Evolutionary conservation across 2,888 invertebrate genomes (phyloP), one percentile per base, ranked within the genome.

Genomic region (Bombyx huttoni): DNA sequence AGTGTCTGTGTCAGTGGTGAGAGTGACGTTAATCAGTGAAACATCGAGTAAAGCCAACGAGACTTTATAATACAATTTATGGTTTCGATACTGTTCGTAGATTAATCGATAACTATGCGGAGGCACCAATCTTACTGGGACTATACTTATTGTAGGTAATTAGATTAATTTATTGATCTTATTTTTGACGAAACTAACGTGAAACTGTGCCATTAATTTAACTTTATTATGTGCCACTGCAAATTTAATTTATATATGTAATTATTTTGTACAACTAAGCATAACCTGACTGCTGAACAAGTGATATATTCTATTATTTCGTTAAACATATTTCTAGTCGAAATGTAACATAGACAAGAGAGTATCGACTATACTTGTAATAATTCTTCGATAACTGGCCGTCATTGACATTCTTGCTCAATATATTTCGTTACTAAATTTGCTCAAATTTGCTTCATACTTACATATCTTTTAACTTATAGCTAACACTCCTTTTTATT

Each of bases 151-250:
- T 65, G 73, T 71, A 66, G 71, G 65, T 74, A 74, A 70, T 69
- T 76, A 78, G 67, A 68, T 78, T 70, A 77, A 73, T 78, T 71
- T 68, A 77, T 73, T 75, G 69, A 78, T 82, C 73, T 80, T 81
- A 71, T 81, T 80, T 73, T 84, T 81, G 76, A 81, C 73, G 73
- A 72, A 82, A 85, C 86, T 87, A 87, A 88, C 88, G 88, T 88
- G 88, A 88, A 88, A 85, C 76, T 87, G 88, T 88, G 88, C 88
- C 88, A 88, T 88, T 84, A 80, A 81, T 85, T 78, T 87, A 84
- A 85, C 84, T 83, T 82, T 83, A 82, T 75, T 73, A 78, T 75
- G 84, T 86, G 86, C 85, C 85, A 82, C 85, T 83, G 84, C 81
- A 81, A 78, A 78, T 75, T 73, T 76, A 68, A 70, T 82, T 81